Evolutionary conservation across 2,113 vertebrate genomes (phyloP).

Genomic region (Engraulis encrasicolus): DNA sequence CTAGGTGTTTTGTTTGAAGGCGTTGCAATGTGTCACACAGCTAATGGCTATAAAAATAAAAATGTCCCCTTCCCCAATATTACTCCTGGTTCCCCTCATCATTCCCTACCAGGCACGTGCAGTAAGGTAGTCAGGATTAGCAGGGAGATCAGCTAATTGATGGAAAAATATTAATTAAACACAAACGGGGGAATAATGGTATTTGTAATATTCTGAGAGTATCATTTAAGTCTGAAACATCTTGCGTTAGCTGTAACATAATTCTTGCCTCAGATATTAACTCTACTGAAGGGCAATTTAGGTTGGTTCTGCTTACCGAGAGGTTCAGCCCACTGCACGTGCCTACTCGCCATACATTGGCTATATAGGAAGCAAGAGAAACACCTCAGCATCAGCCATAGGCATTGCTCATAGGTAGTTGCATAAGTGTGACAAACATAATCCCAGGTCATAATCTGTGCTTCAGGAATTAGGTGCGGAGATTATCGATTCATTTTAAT

Average conservation of each 20-base stretch:
- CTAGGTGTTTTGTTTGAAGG: neutral
- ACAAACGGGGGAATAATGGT: neutral
- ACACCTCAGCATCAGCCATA: neutral
- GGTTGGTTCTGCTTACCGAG: neutral
- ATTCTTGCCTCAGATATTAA: neutral
- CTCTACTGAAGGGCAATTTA: neutral
- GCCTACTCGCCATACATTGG: neutral
- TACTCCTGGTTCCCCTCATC: neutral
- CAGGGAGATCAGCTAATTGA: neutral
- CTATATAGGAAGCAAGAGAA: neutral
- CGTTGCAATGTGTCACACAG: neutral
- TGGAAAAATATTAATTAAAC: neutral
- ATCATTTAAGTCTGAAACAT: neutral
- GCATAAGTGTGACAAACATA: neutral
- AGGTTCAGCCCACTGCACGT: conserved; percentile 9
- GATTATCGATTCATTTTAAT: neutral
- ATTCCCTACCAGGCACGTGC: neutral
- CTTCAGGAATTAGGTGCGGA: neutral
- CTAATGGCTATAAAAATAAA: neutral
- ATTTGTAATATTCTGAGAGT: too few relatives aligned
- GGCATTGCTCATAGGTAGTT: neutral
- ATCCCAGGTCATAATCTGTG: neutral
- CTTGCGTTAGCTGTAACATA: neutral
- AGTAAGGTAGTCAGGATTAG: neutral
- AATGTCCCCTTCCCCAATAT: neutral